These are phyloP conservation scores for Zaprionus africanus DNA, from an alignment of 1,140 invertebrate genomes.

Conservation along the genomic window DNA sequence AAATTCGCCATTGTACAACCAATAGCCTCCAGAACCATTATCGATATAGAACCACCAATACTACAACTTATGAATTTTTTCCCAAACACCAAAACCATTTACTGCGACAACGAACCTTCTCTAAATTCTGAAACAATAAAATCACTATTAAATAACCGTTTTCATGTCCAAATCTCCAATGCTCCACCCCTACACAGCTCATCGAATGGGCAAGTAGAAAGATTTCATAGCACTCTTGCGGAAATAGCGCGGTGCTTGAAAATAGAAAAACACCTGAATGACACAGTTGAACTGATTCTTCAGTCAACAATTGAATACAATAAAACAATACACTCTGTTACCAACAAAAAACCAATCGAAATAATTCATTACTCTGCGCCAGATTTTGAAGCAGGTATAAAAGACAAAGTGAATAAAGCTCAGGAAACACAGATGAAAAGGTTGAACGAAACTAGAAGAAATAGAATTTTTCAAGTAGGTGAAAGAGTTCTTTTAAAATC, in stretches of 20 bases:
- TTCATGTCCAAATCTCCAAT: neutral
- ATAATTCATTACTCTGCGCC: neutral
- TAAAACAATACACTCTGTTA: conserved; percentile 31
- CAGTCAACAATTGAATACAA: conserved; percentile 32
- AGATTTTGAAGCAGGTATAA: neutral
- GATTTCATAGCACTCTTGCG: conserved; percentile 43
- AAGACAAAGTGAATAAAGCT: neutral
- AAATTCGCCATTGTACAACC: conserved; percentile 43
- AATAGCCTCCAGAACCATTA: conserved; percentile 30
- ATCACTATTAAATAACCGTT: conserved; percentile 3
- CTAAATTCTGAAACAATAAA: neutral
- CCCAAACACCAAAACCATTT: conserved; percentile 19
- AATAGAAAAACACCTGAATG: conserved; percentile 27
- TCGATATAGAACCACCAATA: conserved; percentile 23
- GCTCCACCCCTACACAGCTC: neutral
- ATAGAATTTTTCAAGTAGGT: neutral
- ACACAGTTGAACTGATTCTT: conserved; percentile 37
- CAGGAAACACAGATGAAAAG: conserved; percentile 8
- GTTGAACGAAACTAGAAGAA: neutral
- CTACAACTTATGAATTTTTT: conserved; percentile 9
- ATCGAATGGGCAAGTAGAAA: conserved; percentile 18
- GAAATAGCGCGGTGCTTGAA: conserved; percentile 44
- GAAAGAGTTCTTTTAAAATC: conserved; percentile 7
- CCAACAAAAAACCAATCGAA: conserved; percentile 5
- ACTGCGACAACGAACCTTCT: neutral